Evolutionary conservation across 1,140 invertebrate genomes (phyloP).

Genomic region (Pentalonia nigronervosa): DNA sequence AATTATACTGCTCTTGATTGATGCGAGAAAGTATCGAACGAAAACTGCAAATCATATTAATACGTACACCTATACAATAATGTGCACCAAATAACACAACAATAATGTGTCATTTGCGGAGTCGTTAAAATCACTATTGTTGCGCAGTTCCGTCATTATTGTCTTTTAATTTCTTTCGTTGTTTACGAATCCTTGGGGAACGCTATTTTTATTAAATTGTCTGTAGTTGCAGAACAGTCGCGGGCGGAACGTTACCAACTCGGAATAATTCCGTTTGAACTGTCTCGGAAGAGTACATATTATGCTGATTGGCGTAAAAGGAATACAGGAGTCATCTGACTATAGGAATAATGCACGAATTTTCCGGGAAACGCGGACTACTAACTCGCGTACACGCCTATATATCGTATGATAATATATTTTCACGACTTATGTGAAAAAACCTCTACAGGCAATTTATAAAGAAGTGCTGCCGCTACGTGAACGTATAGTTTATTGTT

Average conservation of each 20-base stretch:
- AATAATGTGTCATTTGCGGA: too few species aligned
- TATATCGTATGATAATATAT: not conserved
- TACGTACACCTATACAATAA: not conserved
- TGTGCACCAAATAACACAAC: too few species aligned
- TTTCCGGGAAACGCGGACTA: not conserved
- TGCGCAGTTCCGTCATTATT: not conserved
- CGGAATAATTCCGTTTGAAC: not conserved
- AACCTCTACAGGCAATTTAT: not conserved
- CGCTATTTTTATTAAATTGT: too few species aligned
- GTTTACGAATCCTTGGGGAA: not conserved
- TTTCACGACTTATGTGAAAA: not conserved
- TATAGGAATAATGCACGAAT: not conserved
- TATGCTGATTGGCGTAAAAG: not conserved
- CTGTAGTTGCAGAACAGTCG: too few species aligned
- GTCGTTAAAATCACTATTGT: not conserved
- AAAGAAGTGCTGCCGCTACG: not conserved
- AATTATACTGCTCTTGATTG: not conserved
- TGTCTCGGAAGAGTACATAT: not conserved
- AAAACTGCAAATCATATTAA: not conserved
- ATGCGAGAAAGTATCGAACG: not conserved
- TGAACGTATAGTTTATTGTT: not conserved
- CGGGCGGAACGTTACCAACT: not conserved
- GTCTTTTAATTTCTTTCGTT: not conserved
- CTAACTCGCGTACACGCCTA: not conserved
- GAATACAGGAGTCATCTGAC: not conserved